Conservation (phyloP, 2,797 vertebrate species). For the Australoheros facetus region DNA sequence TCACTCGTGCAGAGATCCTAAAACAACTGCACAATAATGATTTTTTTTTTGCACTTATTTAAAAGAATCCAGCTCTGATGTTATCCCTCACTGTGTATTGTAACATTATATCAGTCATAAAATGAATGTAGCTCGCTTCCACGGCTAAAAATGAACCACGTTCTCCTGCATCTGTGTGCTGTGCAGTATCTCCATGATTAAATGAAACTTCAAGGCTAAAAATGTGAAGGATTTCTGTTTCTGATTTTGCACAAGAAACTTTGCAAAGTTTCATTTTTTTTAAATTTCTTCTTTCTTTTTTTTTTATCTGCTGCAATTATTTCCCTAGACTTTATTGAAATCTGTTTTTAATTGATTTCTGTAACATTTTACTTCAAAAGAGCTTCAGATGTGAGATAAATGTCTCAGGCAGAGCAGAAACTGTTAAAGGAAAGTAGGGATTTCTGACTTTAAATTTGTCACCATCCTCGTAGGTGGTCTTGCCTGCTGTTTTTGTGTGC, state of each 20-base stretch:
- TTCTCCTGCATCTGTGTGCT: not conserved
- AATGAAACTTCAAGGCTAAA: not conserved
- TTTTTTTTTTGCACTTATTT: not conserved
- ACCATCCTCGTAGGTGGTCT: constrained; percentile 83
- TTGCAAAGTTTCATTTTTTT: not conserved
- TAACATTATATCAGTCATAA: not conserved
- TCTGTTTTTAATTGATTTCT: not conserved
- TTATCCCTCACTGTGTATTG: not conserved
- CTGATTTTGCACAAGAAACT: not conserved
- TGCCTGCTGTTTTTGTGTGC: constrained; percentile 95
- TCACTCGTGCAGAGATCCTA: not conserved
- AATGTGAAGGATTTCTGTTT: not conserved
- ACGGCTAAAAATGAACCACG: not conserved
- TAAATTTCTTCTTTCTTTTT: not conserved
- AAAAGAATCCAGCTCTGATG: not conserved
- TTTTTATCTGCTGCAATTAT: not conserved
- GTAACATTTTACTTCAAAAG: not conserved
- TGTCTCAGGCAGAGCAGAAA: not conserved
- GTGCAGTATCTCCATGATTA: not conserved
- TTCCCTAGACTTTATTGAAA: not conserved
- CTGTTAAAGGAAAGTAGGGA: not conserved
- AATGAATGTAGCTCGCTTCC: not conserved
- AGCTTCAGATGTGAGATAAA: constrained; percentile 1
- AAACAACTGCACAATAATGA: not conserved
- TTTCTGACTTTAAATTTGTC: constrained; percentile 17